Evolutionary conservation across 2,113 vertebrate species (phyloP).

Genomic region (Ctenodactylus gundi): DNA sequence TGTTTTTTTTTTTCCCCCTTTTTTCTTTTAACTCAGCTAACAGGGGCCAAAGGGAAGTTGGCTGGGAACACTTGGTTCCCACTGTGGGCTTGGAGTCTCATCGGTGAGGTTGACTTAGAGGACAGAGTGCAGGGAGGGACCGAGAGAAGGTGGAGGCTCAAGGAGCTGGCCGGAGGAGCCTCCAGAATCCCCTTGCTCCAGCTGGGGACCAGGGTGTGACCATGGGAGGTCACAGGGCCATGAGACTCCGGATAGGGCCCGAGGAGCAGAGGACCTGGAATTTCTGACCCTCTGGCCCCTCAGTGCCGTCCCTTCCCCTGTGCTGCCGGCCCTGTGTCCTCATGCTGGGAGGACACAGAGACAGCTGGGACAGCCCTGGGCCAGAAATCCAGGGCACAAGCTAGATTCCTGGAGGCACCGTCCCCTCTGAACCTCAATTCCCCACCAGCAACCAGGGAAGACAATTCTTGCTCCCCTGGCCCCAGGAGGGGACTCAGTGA

Average conservation of each 20-base stretch:
- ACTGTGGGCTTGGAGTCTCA: neutral
- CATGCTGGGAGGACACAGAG: too few species aligned
- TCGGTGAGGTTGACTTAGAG: neutral
- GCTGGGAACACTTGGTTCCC: neutral
- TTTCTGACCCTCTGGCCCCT: neutral
- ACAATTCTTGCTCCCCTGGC: neutral
- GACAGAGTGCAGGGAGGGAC: neutral
- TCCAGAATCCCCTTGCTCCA: neutral
- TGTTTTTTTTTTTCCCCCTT: constrained; percentile 70
- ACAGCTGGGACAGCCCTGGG: accelerated
- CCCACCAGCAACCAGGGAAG: neutral
- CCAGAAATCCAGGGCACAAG: too few species aligned
- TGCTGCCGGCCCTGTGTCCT: accelerated
- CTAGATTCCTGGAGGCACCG: too few species aligned
- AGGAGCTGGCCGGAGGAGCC: too few species aligned
- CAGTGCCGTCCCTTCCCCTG: neutral
- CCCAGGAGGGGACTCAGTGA: accelerated
- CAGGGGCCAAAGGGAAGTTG: constrained; percentile 64
- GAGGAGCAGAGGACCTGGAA: accelerated
- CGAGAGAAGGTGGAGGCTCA: accelerated
- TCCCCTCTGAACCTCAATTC: neutral
- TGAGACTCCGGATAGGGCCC: neutral
- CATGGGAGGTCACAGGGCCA: too few species aligned
- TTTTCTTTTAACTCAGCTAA: neutral
- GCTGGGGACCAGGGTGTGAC: too few species aligned